Evolutionary conservation across 2,797 vertebrate species (phyloP), one percentile per base, ranked within the genome.

Genomic region (Neosalanx taihuensis): DNA sequence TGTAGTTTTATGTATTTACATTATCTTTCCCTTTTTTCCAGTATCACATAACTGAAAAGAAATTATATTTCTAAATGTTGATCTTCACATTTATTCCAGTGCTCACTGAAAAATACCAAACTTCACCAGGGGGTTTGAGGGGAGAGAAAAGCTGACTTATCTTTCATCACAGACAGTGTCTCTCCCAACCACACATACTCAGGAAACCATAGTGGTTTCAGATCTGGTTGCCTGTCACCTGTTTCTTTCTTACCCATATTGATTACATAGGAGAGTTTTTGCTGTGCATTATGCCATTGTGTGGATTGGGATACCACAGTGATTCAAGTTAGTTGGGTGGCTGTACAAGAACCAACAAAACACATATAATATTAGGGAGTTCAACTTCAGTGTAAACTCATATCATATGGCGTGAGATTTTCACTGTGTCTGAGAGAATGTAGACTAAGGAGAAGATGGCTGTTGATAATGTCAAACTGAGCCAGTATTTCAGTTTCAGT

Each of bases 211-310:
- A 72, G 62, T 74, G 70, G 74, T 77, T 75, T 64, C 26, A 74
- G 71, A 66, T 71, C 26, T 31, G 53, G 62, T 71, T 35, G 68
- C 78, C 58, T 70, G 51, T 71, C 74, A 70, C 46, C 71, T 76
- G 82, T 70, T 80, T 33, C 61, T 71, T 62, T 62, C 74, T 60
- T 60, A 53, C 66, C 53, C 58, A 71, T 67, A 65, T 30, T 65
- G 71, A 64, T 7, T 68, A 69, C 46, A 73, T 76, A 79, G 75
- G 72, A 76, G 57, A 17, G 78, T 84, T 84, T 84, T 82, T 84
- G 83, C 49, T 23, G 17, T 5, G 61, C 33, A 4, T 17, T 74
- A 60, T 80, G 67, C 82, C 76, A 80, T 10, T 66, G 7, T 77
- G 83, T 82, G 80, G 46, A 73, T 51, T 0, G 7, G 9, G 0